Base-by-base conservation (phyloP, 2,113 vertebrate genomes). In the Reinhardtius hippoglossoides region DNA sequence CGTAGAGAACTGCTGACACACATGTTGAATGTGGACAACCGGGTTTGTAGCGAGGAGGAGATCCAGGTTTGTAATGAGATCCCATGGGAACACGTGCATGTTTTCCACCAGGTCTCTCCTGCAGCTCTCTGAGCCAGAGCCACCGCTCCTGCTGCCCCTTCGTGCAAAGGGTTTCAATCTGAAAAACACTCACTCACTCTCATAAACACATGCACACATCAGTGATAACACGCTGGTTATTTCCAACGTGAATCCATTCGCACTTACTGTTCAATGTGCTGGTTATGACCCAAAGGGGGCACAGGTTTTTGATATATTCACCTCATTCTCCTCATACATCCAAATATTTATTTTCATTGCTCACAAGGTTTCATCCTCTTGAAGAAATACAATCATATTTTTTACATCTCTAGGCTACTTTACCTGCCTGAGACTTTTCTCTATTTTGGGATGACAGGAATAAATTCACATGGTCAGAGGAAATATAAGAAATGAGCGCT, bases 31-130 rank as follows among this genome's bases (percentile, higher is more conserved):
- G n/a, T 48, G 56, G 67, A 71, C 66, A 14, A 46, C 50, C 6
- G 57, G 54, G 76, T 81, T 71, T 68, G 62, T 48, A 65, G 63
- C 3, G 16, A 58, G 78, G 42, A 65, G 82, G 71, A 87, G 69
- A 79, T 85, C 71, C 74, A 66, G 83, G 58, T 74, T 85, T 80
- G 87, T 89, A 91, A 91, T 84, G 66, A 87, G 79, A 81, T 87
- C 89, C 80, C 76, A 70, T 67, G 90, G 86, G 87, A 86, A 73
- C 50, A 76, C 12, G 5, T 31, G 55, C 84, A 76, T 72, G 66
- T 73, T 90, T 84, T 85, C 81, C 61, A 70, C 63, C 76, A 67
- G 35, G 58, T 68, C 80, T 68, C 78, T 85, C 56, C 57, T 78
- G 76, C 70, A 66, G 20, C 55, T 56, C 57, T 71, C 37, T 68